A percentile compares a stretch with the other conserved stretches of the same genome.
Conservation (phyloP, 2,888 invertebrate species). For the Peribatodes rhomboidaria region DNA sequence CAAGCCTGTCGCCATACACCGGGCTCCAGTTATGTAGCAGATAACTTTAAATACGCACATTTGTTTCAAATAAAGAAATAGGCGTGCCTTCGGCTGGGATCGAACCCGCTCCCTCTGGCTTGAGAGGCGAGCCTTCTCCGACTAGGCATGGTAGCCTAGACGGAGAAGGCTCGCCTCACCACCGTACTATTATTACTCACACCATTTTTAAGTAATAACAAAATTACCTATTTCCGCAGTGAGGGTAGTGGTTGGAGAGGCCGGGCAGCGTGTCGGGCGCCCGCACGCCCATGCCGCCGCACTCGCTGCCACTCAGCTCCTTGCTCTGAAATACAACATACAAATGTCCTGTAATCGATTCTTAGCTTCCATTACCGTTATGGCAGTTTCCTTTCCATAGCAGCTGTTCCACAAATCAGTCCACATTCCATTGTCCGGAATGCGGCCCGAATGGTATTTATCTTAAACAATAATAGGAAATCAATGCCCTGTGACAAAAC, state of each 20-base stretch:
- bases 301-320: conserved; percentile 71
- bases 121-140: no score
- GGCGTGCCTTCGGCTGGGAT: no score
- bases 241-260: conserved; percentile 87
- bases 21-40: no score
- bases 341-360: no score
- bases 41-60: no score
- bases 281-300: conserved; percentile 72
- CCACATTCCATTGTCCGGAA: conserved; percentile 46
- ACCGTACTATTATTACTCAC: no score
- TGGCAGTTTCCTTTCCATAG: conserved; percentile 25
- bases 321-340: conserved; percentile 66
- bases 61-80: no score
- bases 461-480: conserved; percentile 47
- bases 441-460: conserved; percentile 35
- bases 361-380: not conserved
- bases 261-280: conserved; percentile 90
- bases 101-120: no score
- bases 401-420: conserved; percentile 44
- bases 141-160: no score
- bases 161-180: no score
- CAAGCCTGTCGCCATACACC: no score
- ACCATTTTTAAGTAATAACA: not conserved
- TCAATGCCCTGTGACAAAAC: conserved; percentile 43
- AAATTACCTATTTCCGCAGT: conserved; percentile 69